Evolutionary conservation across 2,113 vertebrate species (phyloP), one percentile per base, ranked within the genome.

Genomic region (Cryptotis parvus): DNA sequence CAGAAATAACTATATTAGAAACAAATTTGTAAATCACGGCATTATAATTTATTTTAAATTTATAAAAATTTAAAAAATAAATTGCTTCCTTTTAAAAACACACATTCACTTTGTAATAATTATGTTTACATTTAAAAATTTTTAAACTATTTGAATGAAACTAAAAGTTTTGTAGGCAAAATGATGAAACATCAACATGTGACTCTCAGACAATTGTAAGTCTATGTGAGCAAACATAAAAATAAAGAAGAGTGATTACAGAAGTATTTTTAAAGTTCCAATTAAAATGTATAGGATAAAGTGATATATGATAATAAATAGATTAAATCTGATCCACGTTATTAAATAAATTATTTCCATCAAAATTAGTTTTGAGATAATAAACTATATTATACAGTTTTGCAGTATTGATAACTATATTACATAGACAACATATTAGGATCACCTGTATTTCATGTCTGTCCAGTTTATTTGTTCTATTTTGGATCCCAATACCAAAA

Each of bases 121-220:
- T 58, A 24, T 24, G 20, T 24, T 22, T 58, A 73, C 14, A 27
- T 4, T 24, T 16, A 45, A 14, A 35, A 27, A 37, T 20, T 65
- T 66, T 91, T 89, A 49, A 93, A 66, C 37, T 11, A 76, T 58
- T 58, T 58, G 20, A 37, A 15, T 84, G 41, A 77, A 90, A 90
- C 41, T 68, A 3, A 3, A 29, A 49, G 73, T 92, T 83, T 92
- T 78, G 5, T 89, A 49, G 31, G 16, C 68, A 31, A 69, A 81
- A n/a, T 43, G 37, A 70, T 24, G 12, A 87, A 55, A 58, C 9
- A 9, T 77, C 26, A 24, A 61, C 14, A 22, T n/a, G 20, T 24
- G 74, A 18, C 18, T 58, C 84, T 77, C 9, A 75, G 35, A 66
- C 33, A 18, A 39, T 35, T 93, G 69, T 26, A 2, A 33, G 75